Evolutionary conservation across 1,140 invertebrate species (phyloP).

Genomic region (Bursaphelenchus mucronatus): DNA sequence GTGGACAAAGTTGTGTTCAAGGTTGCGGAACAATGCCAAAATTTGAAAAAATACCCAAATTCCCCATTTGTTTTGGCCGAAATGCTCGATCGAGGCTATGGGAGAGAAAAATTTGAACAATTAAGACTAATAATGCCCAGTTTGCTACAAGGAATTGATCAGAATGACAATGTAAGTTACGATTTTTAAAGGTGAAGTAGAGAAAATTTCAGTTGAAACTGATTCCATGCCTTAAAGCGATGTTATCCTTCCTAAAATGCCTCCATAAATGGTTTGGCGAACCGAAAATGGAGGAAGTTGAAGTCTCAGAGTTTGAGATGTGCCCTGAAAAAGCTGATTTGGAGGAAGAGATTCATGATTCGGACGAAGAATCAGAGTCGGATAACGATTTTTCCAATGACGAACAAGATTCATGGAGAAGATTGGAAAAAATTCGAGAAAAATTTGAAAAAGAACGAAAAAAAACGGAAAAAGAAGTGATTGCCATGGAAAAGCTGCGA

Average conservation of each 20-base stretch:
- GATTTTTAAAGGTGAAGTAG: background rate
- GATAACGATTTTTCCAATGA: background rate
- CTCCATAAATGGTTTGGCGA: slow-evolving; percentile 12
- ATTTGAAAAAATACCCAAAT: slow-evolving; percentile 10
- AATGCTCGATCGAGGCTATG: slow-evolving; percentile 13
- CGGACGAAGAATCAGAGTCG: slow-evolving; percentile 1
- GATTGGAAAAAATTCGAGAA: slow-evolving; percentile 20
- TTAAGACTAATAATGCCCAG: slow-evolving; percentile 8
- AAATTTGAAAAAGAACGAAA: slow-evolving; percentile 11
- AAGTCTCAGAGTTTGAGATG: background rate
- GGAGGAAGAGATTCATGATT: background rate
- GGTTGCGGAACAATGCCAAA: background rate
- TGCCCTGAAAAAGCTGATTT: background rate
- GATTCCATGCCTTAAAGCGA: slow-evolving; percentile 15
- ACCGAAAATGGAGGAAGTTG: background rate
- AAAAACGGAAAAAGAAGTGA: slow-evolving; percentile 1
- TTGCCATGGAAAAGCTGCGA: background rate
- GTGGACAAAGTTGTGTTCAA: slow-evolving; percentile 17
- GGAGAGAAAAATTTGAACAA: background rate
- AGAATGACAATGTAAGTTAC: slow-evolving; percentile 1
- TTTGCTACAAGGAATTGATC: slow-evolving; percentile 7
- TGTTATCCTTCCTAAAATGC: slow-evolving; percentile 1
- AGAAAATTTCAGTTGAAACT: slow-evolving; percentile 4
- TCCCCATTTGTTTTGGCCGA: slow-evolving; percentile 14
- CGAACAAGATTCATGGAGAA: background rate